A percentile compares a stretch with the other conserved stretches of the same genome.
Evolutionary conservation across 2,888 invertebrate species (phyloP).

Genomic region (Linhomoeus sp.): DNA sequence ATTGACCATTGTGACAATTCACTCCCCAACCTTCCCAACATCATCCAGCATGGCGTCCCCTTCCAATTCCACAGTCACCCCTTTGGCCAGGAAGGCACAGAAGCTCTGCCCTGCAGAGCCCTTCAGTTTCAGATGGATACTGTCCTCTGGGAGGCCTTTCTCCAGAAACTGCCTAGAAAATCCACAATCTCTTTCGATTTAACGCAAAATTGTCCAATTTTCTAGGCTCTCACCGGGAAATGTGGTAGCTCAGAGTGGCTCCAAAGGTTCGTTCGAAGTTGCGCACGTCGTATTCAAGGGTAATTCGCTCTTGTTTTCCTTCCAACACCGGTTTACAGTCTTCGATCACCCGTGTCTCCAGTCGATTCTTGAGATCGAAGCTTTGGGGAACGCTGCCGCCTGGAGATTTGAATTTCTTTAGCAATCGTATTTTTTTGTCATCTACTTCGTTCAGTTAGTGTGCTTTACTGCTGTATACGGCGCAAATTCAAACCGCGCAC

Average conservation of each 20-base stretch:
- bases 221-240: conserved; percentile 45
- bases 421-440: too few relatives aligned
- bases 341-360: conserved; percentile 11
- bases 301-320: conserved; percentile 33
- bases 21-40: conserved; percentile 51
- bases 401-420: too few relatives aligned
- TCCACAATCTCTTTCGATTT: too few relatives aligned
- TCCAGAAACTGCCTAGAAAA: conserved; percentile 21
- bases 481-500: too few relatives aligned
- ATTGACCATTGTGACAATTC: background rate
- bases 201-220: too few relatives aligned
- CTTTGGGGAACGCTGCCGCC: conserved; percentile 6
- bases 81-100: conserved; percentile 81
- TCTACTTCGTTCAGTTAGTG: too few relatives aligned
- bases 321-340: background rate
- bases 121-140: conserved; percentile 56
- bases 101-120: conserved; percentile 98
- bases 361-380: conserved; percentile 2
- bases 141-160: conserved; percentile 14
- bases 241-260: conserved; percentile 76
- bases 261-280: conserved; percentile 84
- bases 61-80: conserved; percentile 67
- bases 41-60: conserved; percentile 98
- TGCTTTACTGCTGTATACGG: too few relatives aligned
- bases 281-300: conserved; percentile 55